A percentile compares a stretch with the other conserved stretches of the same genome.
phyloP scores from a whole-genome alignment of 2,888 invertebrate genomes.

The Dinocampus coccinellae region DNA sequence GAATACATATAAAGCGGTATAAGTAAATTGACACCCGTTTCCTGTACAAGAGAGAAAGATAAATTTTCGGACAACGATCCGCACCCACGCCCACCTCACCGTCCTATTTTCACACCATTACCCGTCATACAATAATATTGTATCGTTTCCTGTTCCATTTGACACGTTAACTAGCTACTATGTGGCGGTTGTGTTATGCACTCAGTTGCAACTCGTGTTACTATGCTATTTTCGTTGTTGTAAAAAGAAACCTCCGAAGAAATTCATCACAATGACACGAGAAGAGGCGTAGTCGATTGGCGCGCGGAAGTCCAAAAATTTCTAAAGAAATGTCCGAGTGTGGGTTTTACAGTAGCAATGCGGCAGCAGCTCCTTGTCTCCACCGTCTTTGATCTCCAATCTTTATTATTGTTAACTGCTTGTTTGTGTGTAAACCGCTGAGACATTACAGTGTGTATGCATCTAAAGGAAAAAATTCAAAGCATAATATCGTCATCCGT shows the following conservation, averaged over 20 bases:
- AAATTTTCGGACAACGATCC: constrained; percentile 43
- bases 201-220: constrained; percentile 32
- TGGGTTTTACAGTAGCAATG: background rate
- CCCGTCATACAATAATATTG: constrained; percentile 54
- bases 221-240: background rate
- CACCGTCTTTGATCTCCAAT: background rate
- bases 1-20: background rate
- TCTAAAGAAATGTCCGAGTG: constrained; percentile 13
- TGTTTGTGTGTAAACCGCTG: background rate
- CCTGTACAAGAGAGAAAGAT: constrained; percentile 37
- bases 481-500: too few species aligned
- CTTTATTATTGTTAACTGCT: background rate
- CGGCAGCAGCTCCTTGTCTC: background rate
- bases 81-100: constrained; percentile 50
- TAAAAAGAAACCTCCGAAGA: constrained; percentile 10
- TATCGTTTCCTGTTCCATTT: constrained; percentile 52
- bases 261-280: constrained; percentile 33
- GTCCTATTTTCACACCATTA: constrained; percentile 26
- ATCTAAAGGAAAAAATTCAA: background rate
- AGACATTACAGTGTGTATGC: background rate
- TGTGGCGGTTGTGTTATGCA: constrained; percentile 13
- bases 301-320: constrained; percentile 32
- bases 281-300: constrained; percentile 33
- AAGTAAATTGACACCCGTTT: constrained; percentile 47
- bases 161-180: constrained; percentile 42